Percentiles rank a stretch among this genome's conserved stretches.
Evolutionary conservation across 2,113 vertebrate genomes (phyloP).

Genomic region (Sceloporus tristichus): DNA sequence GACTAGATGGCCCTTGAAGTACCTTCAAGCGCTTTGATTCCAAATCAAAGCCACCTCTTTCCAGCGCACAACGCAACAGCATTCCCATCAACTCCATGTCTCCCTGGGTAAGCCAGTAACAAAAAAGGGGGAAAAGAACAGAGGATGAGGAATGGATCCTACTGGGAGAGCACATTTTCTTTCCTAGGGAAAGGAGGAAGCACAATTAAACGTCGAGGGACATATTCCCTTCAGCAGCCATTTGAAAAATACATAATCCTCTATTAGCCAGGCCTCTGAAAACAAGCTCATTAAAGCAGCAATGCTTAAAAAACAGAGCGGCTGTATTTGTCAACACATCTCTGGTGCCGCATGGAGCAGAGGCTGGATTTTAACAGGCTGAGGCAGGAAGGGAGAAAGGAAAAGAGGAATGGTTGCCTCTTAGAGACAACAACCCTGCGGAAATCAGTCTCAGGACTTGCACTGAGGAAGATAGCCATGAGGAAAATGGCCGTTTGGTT

Average conservation of each 20-base stretch:
- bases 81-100: too few relatives aligned
- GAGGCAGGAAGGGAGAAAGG: fast-evolving
- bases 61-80: too few relatives aligned
- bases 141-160: fast-evolving
- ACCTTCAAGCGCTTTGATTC: too few relatives aligned
- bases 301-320: conserved; percentile 11
- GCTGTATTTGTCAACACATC: background rate
- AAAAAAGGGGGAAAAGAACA: too few relatives aligned
- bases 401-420: background rate
- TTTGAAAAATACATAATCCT: conserved; percentile 21
- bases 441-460: too few relatives aligned
- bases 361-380: background rate
- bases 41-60: too few relatives aligned
- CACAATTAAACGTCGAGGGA: background rate
- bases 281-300: conserved; percentile 38
- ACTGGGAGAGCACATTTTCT: conserved; percentile 4
- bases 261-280: conserved; percentile 21
- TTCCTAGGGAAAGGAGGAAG: background rate
- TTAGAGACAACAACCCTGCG: background rate
- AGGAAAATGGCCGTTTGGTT: too few relatives aligned
- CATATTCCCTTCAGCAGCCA: conserved; percentile 3
- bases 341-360: background rate
- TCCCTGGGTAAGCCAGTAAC: too few relatives aligned
- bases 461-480: too few relatives aligned
- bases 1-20: too few relatives aligned